These are phyloP conservation scores for Notodonta dromedarius DNA, from an alignment of 2,888 invertebrate species.

Conservation along the genomic window DNA sequence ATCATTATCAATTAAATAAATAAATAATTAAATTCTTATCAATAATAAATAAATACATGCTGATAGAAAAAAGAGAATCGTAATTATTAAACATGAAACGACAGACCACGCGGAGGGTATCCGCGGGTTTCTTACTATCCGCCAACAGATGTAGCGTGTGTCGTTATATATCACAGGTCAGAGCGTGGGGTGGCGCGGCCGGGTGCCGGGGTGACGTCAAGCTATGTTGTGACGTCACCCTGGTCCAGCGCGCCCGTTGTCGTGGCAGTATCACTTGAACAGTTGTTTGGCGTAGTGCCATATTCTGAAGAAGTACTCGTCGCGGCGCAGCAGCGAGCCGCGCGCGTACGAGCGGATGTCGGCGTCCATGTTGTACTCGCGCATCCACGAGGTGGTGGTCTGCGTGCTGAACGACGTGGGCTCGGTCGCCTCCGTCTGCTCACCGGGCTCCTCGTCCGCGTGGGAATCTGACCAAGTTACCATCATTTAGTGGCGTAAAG, in stretches of 20 bases:
- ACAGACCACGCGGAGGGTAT: slow-evolving; percentile 48
- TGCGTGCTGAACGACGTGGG: slow-evolving; percentile 96
- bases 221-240: neutral
- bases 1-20: slow-evolving; percentile 57
- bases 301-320: slow-evolving; percentile 98
- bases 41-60: slow-evolving; percentile 57
- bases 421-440: slow-evolving; percentile 88
- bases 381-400: slow-evolving; percentile 96
- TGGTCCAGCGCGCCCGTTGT: slow-evolving; percentile 18
- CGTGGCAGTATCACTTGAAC: slow-evolving; percentile 87
- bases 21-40: slow-evolving; percentile 66
- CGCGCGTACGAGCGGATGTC: slow-evolving; percentile 96
- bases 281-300: slow-evolving; percentile 94
- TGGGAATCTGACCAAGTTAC: slow-evolving; percentile 68
- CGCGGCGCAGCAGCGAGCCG: slow-evolving; percentile 91
- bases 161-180: slow-evolving; percentile 78
- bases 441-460: slow-evolving; percentile 73
- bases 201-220: neutral
- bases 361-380: slow-evolving; percentile 97
- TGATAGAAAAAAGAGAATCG: slow-evolving; percentile 54
- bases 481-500: neutral
- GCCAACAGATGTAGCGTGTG: slow-evolving; percentile 49
- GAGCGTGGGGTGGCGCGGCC: slow-evolving; percentile 62
- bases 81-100: slow-evolving; percentile 57
- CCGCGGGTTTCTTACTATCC: slow-evolving; percentile 53